phyloP scores from a whole-genome alignment of 2,888 invertebrate genomes.

The Athalia circularis region DNA sequence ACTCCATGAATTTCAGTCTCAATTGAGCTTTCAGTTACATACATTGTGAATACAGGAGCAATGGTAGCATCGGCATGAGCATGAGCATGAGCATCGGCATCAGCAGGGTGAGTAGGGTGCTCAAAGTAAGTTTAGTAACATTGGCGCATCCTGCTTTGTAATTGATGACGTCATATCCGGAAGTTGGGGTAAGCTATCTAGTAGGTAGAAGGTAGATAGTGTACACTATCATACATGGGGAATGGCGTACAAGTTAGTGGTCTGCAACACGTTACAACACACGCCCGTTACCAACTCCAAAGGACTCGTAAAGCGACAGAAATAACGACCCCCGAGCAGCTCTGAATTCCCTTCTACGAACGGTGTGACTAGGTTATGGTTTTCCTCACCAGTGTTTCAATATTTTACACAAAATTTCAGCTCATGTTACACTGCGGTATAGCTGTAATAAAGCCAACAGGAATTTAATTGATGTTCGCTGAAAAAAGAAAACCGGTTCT shows the following conservation, averaged over 20 bases:
- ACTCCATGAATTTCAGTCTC: slow-evolving; percentile 28
- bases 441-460: too few relatives aligned
- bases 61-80: slow-evolving; percentile 3
- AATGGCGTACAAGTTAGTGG: not conserved
- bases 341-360: slow-evolving; percentile 7
- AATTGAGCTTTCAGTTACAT: too few relatives aligned
- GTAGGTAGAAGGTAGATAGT: too few relatives aligned
- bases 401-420: not conserved
- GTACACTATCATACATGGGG: too few relatives aligned
- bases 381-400: not conserved
- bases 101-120: slow-evolving; percentile 11
- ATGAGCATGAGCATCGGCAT: slow-evolving; percentile 17
- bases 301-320: slow-evolving; percentile 37
- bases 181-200: slow-evolving; percentile 37
- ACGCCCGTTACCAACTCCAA: slow-evolving; percentile 2
- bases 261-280: slow-evolving; percentile 8
- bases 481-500: too few relatives aligned
- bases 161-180: slow-evolving; percentile 47
- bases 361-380: not conserved
- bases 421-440: too few relatives aligned
- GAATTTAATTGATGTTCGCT: too few relatives aligned
- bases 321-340: slow-evolving; percentile 17
- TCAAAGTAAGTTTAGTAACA: slow-evolving; percentile 41
- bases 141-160: slow-evolving; percentile 46
- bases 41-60: too few relatives aligned